Evolutionary conservation across 1,140 invertebrate species (phyloP).

Genomic region (Cydia pomonella): DNA sequence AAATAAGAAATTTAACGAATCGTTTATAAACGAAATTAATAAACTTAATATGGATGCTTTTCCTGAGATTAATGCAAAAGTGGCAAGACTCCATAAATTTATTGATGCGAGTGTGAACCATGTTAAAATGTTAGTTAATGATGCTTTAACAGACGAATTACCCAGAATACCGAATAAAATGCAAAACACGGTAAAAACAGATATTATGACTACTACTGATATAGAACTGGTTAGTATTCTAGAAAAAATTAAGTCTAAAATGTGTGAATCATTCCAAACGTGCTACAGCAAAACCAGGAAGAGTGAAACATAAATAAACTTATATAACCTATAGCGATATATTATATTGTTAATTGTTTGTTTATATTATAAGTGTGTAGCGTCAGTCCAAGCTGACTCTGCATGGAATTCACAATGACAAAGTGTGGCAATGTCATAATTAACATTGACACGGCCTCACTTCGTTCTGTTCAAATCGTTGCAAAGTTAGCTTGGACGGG

Average conservation of each 20-base stretch:
- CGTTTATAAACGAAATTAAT: constrained; percentile 49
- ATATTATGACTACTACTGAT: constrained; percentile 53
- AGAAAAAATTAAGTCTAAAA: constrained; percentile 42
- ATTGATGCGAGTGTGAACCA: constrained; percentile 41
- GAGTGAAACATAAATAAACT: too few species aligned
- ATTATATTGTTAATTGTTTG: too few species aligned
- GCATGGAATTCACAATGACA: too few species aligned
- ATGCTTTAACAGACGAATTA: constrained; percentile 43
- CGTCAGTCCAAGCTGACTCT: too few species aligned
- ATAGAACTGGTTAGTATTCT: constrained; percentile 57
- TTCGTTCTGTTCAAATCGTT: too few species aligned
- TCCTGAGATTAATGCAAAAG: constrained; percentile 48
- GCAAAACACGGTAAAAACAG: constrained; percentile 45
- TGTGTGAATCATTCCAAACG: constrained; percentile 47
- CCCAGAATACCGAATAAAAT: constrained; percentile 40
- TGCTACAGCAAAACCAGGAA: constrained; percentile 41
- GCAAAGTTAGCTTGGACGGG: too few species aligned
- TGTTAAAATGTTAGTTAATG: constrained; percentile 39
- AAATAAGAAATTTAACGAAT: constrained; percentile 42
- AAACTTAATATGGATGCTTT: constrained; percentile 48
- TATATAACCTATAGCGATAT: too few species aligned
- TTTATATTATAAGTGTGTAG: too few species aligned
- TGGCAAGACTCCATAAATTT: constrained; percentile 47
- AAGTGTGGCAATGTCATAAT: too few species aligned
- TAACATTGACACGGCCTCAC: too few species aligned